phyloP scores from a whole-genome alignment of 2,113 vertebrate genomes.

The Odontesthes bonariensis region DNA sequence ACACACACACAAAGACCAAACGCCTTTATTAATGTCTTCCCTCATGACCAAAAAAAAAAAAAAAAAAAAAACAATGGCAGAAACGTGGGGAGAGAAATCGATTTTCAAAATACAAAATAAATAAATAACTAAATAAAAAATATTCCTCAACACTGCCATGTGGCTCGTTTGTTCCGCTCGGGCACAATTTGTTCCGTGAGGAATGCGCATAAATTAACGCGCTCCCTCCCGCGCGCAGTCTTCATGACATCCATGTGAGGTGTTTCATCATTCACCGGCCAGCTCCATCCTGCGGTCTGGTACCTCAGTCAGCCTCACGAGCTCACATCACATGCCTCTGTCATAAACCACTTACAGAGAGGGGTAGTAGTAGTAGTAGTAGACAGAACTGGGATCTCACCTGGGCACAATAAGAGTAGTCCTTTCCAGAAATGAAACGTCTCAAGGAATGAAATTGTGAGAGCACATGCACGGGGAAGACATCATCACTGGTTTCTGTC shows the following conservation, averaged over 20 bases:
- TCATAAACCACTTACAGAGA: background rate
- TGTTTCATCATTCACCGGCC: constrained; percentile 80
- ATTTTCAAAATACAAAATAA: background rate
- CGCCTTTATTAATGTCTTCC: no score
- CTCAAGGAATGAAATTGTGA: constrained; percentile 80
- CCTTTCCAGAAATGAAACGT: constrained; percentile 27
- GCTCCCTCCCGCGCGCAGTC: constrained; percentile 40
- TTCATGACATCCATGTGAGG: constrained; percentile 64
- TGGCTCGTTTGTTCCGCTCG: constrained; percentile 1
- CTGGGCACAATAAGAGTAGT: constrained; percentile 21
- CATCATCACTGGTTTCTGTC: constrained; percentile 65
- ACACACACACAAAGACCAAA: background rate
- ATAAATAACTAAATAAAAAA: no score
- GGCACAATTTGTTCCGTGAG: constrained; percentile 34
- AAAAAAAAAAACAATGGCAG: background rate
- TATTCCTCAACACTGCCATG: constrained; percentile 3
- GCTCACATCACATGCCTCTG: background rate
- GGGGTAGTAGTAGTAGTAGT: background rate
- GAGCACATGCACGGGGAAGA: constrained; percentile 75
- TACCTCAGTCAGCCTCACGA: constrained; percentile 19
- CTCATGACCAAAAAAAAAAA: no score
- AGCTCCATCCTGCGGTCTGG: constrained; percentile 46
- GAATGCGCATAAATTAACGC: constrained; percentile 34
- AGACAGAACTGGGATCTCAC: constrained; percentile 52
- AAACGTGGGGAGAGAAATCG: background rate